Base-by-base conservation (phyloP, 2,888 invertebrate genomes). In the Vanessa cardui region DNA sequence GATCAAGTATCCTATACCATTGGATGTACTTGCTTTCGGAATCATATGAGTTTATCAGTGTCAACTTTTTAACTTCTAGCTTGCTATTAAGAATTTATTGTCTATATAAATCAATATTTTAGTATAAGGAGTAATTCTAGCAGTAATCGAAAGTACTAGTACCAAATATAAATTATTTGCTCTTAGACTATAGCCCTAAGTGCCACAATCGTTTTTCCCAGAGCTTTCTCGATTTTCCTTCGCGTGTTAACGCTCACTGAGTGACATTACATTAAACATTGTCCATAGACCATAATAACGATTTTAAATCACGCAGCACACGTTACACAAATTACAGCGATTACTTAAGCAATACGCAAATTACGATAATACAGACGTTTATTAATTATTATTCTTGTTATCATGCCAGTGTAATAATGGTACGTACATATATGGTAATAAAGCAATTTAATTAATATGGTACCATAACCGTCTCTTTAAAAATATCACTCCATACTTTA, bases 211-310 rank as follows among this genome's bases (percentile, higher is more conserved):
- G 50, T 66, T 71, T 72, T 72, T 31, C 66, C 66, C 66, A 68
- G 64, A 69, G 58, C 65, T 72, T 68, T 70, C 69, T 69, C 66
- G 59, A 45, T 68, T 68, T 72, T 69, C 70, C 69, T 68, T 78
- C 62, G 77, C 78, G 76, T 77, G 77, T 71, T 64, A 64, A n/a
- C 69, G 56, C 73, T 72, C 71, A 68, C 69, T 68, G 54, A 70
- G 65, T 70, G 65, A 69, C 68, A 73, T 70, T 72, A 72, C 66
- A 67, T 66, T 73, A 70, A 74, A 68, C 66, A 69, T 16, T 12
- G 61, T 61, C 68, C 63, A 62, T 61, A 66, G 61, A 59, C 68
- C 63, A 62, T 61, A 66, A 63, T 71, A 75, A 76, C 70, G 74
- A 70, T 64, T 64, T 61, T 33, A 39, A 68, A 64, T 62, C 70